phyloP scores from a whole-genome alignment of 2,888 invertebrate genomes.

The Auanema freiburgensis region DNA sequence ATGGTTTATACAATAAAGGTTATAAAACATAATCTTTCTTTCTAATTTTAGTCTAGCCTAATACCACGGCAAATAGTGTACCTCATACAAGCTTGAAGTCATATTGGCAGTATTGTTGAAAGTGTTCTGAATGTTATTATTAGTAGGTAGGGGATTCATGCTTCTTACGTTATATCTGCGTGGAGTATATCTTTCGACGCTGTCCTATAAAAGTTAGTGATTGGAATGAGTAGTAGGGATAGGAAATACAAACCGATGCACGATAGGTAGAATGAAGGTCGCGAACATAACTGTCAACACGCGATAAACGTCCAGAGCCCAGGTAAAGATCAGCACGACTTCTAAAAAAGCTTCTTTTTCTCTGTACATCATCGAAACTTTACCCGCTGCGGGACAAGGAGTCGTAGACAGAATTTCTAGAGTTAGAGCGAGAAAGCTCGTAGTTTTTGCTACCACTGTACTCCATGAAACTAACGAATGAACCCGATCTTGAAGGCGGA shows the following conservation, averaged over 20 bases:
- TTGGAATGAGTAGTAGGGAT: not conserved
- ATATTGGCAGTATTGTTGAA: too few species aligned
- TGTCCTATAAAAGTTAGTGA: not conserved
- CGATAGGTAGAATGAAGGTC: conserved; percentile 59
- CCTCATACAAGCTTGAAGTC: conserved; percentile 15
- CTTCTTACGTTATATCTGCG: too few species aligned
- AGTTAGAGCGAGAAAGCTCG: conserved; percentile 57
- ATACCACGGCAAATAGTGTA: conserved; percentile 1
- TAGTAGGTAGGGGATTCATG: too few species aligned
- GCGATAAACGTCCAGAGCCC: conserved; percentile 60
- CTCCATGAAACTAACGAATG: conserved; percentile 62
- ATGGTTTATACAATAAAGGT: too few species aligned
- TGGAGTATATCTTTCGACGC: too few species aligned
- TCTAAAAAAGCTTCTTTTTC: not conserved
- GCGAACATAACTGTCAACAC: conserved; percentile 62
- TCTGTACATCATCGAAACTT: not conserved
- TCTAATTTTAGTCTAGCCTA: not conserved
- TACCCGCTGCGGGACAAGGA: conserved; percentile 58
- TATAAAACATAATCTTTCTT: not conserved
- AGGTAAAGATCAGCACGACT: conserved; percentile 47
- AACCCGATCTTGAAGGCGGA: conserved; percentile 55
- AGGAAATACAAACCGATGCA: conserved; percentile 35
- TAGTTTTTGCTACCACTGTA: conserved; percentile 59
- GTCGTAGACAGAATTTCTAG: conserved; percentile 57
- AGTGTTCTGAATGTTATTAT: too few species aligned